phyloP scores from a whole-genome alignment of 23 tunicate species.

The Oikopleura vanhoeffeni region DNA sequence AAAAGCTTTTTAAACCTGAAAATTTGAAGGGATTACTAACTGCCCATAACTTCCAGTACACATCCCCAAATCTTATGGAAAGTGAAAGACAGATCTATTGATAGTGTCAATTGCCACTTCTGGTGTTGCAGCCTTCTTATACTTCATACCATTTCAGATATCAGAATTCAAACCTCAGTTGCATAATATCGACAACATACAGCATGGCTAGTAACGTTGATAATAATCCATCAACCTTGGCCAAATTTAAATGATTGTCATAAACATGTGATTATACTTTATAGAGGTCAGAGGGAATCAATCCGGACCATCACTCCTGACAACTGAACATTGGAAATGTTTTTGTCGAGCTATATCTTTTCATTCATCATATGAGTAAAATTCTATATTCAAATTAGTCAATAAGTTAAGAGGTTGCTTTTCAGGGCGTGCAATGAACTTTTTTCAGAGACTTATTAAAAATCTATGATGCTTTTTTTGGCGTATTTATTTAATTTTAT shows the following conservation, averaged over 20 bases:
- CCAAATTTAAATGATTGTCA: neutral
- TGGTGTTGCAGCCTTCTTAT: neutral
- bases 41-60: neutral
- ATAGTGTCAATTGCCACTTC: neutral
- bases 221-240: neutral
- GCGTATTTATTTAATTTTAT: too few species aligned
- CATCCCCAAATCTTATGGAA: neutral
- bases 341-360: slow-evolving; percentile 43
- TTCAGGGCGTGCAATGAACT: too few species aligned
- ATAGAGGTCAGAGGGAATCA: slow-evolving; percentile 24
- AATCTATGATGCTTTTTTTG: too few species aligned
- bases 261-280: slow-evolving; percentile 17
- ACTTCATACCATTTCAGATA: neutral
- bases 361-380: slow-evolving; percentile 44
- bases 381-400: neutral
- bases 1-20: too few species aligned
- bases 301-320: slow-evolving; percentile 23
- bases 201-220: neutral
- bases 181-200: neutral
- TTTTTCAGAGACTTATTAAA: too few species aligned
- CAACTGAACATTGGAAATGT: slow-evolving; percentile 34
- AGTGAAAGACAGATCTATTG: neutral
- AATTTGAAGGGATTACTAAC: neutral
- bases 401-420: neutral
- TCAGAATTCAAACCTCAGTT: neutral